Percentiles rank a stretch among this genome's conserved stretches.
Evolutionary conservation across 1,140 invertebrate species (phyloP).

Genomic region (Popillia japonica): DNA sequence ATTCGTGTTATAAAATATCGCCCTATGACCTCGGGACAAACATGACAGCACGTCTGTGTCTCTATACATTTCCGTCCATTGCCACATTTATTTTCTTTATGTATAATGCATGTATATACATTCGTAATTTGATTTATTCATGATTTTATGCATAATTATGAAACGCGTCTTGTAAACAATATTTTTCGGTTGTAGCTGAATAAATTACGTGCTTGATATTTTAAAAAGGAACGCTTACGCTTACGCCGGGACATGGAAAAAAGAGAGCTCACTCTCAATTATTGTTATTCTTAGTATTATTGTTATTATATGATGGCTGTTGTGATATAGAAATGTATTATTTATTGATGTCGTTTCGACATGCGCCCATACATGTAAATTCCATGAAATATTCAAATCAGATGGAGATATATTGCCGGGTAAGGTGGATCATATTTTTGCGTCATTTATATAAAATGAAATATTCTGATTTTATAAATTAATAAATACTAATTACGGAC

Average conservation of each 20-base stretch:
- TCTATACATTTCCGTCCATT: not conserved
- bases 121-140: slow-evolving; percentile 6
- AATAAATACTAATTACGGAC: too few species aligned
- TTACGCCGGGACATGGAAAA: not conserved
- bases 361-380: not conserved
- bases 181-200: not conserved
- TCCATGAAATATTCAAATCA: not conserved
- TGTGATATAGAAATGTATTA: not conserved
- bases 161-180: slow-evolving; percentile 10
- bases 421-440: too few species aligned
- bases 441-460: too few species aligned
- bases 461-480: too few species aligned
- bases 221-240: not conserved
- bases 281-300: not conserved
- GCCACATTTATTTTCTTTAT: slow-evolving; percentile 11
- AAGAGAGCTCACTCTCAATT: not conserved
- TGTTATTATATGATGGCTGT: not conserved
- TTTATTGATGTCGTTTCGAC: not conserved
- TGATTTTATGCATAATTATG: slow-evolving; percentile 7
- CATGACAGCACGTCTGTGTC: slow-evolving; percentile 3
- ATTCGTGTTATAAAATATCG: not conserved
- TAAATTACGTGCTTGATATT: slow-evolving; percentile 1
- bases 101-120: not conserved
- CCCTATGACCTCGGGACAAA: slow-evolving; percentile 3
- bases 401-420: too few species aligned